Conservation (phyloP, 2,797 vertebrate species). For the Cryptoblepharus egeriae region DNA sequence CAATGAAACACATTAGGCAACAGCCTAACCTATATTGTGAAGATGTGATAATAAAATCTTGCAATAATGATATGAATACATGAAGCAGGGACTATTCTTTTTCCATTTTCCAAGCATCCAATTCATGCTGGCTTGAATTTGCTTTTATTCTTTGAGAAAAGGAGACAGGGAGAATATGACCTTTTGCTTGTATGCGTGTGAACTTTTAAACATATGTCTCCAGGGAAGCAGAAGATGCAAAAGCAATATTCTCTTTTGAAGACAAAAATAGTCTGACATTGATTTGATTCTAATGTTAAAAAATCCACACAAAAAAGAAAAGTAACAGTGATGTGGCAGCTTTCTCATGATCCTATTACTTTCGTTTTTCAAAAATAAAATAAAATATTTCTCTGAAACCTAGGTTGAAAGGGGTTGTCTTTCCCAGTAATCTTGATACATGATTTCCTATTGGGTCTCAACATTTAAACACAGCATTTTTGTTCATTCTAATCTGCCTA, state of each 20-base stretch:
- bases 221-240: not conserved
- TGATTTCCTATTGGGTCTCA: not conserved
- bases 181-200: not conserved
- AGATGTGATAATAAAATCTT: no score
- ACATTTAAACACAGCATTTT: not conserved
- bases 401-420: not conserved
- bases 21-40: no score
- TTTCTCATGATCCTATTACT: not conserved
- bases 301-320: not conserved
- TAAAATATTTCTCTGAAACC: not conserved
- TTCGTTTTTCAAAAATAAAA: not conserved
- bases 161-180: not conserved
- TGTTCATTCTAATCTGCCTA: no score
- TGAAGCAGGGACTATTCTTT: no score
- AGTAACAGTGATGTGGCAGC: not conserved
- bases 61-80: no score
- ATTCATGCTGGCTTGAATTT: not conserved
- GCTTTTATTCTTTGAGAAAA: not conserved
- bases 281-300: not conserved
- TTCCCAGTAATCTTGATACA: not conserved
- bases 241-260: not conserved
- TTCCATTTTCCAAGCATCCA: no score
- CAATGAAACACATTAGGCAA: no score
- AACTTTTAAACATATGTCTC: conserved; percentile 21
- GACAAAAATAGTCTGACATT: not conserved